Conservation (phyloP, 2,888 invertebrate genomes). For the Zhuqinia jingwanae region DNA sequence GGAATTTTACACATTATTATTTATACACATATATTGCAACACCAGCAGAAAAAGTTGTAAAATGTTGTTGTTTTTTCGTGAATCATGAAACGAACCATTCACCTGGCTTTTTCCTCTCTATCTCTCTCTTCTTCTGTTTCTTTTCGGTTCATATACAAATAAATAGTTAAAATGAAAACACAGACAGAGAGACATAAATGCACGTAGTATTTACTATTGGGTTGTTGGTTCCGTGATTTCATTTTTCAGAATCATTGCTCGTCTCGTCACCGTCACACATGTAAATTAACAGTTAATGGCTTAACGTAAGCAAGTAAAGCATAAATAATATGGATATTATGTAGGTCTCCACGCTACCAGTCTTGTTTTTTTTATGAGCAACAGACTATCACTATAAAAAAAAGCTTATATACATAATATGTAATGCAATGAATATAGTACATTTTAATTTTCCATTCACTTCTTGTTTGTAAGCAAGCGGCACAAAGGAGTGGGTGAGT, state of each 20-base stretch:
- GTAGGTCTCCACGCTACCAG: constrained; percentile 25
- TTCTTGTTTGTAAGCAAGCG: constrained; percentile 6
- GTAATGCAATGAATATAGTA: too few species aligned
- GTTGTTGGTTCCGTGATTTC: constrained; percentile 23
- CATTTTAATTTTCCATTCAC: constrained; percentile 30
- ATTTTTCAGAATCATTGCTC: constrained; percentile 6
- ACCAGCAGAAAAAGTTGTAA: constrained; percentile 25
- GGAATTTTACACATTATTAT: too few species aligned
- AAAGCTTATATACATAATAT: background rate
- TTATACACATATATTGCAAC: background rate
- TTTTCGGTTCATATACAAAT: background rate
- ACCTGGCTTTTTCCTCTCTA: constrained; percentile 49
- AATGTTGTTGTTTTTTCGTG: constrained; percentile 51
- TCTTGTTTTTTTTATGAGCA: background rate
- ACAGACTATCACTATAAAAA: background rate
- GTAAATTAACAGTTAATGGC: constrained; percentile 23
- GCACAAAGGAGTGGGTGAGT: constrained; percentile 48
- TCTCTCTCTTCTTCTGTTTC: too few species aligned
- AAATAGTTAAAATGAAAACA: background rate
- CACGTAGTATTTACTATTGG: background rate
- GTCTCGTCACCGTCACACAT: background rate
- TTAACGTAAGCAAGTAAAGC: constrained; percentile 13
- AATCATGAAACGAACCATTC: constrained; percentile 56
- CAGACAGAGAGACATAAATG: too few species aligned
- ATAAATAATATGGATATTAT: constrained; percentile 34